Percentiles rank a stretch among this genome's conserved stretches.
phyloP scores from a whole-genome alignment of 2,113 vertebrate species.

The Syngnathus scovelli region DNA sequence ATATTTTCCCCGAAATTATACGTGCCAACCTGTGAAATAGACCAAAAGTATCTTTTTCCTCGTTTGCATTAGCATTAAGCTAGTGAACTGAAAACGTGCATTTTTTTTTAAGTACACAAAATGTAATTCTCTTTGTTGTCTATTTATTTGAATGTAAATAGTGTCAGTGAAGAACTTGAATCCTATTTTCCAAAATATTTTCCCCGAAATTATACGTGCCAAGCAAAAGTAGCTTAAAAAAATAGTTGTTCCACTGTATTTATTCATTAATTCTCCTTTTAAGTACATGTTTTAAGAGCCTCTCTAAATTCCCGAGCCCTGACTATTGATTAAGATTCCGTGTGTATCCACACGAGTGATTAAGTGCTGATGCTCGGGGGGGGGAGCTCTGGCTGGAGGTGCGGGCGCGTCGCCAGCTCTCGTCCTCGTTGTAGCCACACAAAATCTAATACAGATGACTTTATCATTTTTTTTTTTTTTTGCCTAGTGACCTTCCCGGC shows the following conservation, averaged over 20 bases:
- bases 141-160: no score
- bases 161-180: no score
- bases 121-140: no score
- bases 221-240: no score
- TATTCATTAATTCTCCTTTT: neutral
- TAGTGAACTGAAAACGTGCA: no score
- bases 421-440: constrained; percentile 41
- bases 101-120: no score
- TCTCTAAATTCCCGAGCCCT: constrained; percentile 12
- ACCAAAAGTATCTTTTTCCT: no score
- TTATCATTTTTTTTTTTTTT: constrained; percentile 53
- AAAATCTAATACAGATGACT: constrained; percentile 70
- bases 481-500: constrained; percentile 69
- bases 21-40: no score
- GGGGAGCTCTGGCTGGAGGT: constrained; percentile 31
- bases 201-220: no score
- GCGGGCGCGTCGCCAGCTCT: constrained; percentile 48
- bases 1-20: no score
- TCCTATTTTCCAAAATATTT: no score
- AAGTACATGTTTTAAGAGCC: constrained; percentile 3
- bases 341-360: constrained; percentile 34
- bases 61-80: no score
- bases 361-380: constrained; percentile 39
- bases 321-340: constrained; percentile 37
- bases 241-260: neutral